phyloP scores from a whole-genome alignment of 2,113 vertebrate species.

The Xiphias gladius region DNA sequence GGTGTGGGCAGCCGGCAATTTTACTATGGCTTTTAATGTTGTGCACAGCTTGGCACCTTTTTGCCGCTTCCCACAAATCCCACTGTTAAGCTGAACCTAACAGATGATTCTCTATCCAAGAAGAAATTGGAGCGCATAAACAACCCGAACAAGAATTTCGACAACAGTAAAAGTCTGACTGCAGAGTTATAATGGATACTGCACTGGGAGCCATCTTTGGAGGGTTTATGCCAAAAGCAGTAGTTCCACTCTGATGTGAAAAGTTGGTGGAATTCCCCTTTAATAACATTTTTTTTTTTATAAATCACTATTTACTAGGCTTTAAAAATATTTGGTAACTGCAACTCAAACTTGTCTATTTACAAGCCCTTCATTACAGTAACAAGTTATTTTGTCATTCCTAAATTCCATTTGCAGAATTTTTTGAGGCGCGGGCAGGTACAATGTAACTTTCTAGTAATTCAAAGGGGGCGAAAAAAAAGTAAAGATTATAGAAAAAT shows the following conservation, averaged over 20 bases:
- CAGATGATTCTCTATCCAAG: slow-evolving; percentile 32
- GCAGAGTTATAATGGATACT: not conserved
- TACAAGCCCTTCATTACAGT: too few species aligned
- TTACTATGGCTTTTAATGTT: slow-evolving; percentile 37
- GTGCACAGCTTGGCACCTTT: slow-evolving; percentile 49
- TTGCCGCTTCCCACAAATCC: slow-evolving; percentile 44
- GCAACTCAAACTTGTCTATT: too few species aligned
- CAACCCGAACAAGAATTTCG: not conserved
- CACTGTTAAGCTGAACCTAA: slow-evolving; percentile 26
- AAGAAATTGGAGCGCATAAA: slow-evolving; percentile 40
- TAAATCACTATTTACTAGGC: too few species aligned
- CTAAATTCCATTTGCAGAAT: too few species aligned
- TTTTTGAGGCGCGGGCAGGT: too few species aligned
- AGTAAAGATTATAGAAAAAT: not conserved
- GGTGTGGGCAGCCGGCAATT: slow-evolving; percentile 39
- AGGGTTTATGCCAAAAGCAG: too few species aligned
- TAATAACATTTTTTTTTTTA: too few species aligned
- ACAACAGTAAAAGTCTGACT: slow-evolving; percentile 21
- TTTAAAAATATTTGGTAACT: too few species aligned
- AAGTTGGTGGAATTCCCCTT: not conserved
- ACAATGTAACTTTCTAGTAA: too few species aligned
- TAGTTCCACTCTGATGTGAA: not conserved
- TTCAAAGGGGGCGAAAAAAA: not conserved
- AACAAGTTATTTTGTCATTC: too few species aligned
- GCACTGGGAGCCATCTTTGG: not conserved